Percentiles rank a stretch among this genome's conserved stretches.
Conservation (phyloP, 2,888 invertebrate species). For the Sphaerophoria taeniata region DNA sequence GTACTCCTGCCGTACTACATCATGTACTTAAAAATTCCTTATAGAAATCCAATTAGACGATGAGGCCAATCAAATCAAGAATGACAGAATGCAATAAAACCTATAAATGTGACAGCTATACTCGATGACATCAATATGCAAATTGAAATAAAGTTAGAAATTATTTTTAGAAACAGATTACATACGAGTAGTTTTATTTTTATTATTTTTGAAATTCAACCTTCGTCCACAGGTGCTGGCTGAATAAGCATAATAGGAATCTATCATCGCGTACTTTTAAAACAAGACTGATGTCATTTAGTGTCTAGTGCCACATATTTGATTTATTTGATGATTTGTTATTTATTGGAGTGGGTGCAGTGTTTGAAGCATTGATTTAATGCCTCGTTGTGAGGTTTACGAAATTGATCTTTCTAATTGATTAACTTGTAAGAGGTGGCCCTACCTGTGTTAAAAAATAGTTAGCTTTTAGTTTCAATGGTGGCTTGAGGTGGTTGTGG, state of each 20-base stretch:
- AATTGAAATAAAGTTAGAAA: slow-evolving; percentile 31
- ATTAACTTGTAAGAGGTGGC: background rate
- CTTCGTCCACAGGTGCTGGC: slow-evolving; percentile 7
- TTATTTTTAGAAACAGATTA: slow-evolving; percentile 37
- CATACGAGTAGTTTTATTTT: slow-evolving; percentile 4
- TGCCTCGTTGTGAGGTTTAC: slow-evolving; percentile 2
- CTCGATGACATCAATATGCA: slow-evolving; percentile 39
- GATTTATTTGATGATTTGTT: slow-evolving; percentile 7
- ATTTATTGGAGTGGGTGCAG: slow-evolving; percentile 38
- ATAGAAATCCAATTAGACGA: slow-evolving; percentile 48
- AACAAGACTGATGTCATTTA: slow-evolving; percentile 37
- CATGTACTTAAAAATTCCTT: slow-evolving; percentile 4
- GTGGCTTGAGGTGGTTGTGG: too few relatives aligned
- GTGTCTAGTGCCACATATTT: slow-evolving; percentile 20
- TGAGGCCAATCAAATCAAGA: slow-evolving; percentile 34
- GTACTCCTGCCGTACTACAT: background rate
- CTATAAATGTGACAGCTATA: slow-evolving; percentile 16
- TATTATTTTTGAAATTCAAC: slow-evolving; percentile 17
- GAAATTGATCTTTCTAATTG: background rate
- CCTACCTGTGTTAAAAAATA: background rate
- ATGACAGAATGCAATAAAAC: background rate
- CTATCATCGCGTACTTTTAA: slow-evolving; percentile 1
- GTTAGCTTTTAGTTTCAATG: too few relatives aligned
- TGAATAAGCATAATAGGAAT: slow-evolving; percentile 10
- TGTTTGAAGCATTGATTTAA: slow-evolving; percentile 30